Base-by-base conservation (phyloP, 2,888 invertebrate genomes). In the Meiosimyza decipiens region DNA sequence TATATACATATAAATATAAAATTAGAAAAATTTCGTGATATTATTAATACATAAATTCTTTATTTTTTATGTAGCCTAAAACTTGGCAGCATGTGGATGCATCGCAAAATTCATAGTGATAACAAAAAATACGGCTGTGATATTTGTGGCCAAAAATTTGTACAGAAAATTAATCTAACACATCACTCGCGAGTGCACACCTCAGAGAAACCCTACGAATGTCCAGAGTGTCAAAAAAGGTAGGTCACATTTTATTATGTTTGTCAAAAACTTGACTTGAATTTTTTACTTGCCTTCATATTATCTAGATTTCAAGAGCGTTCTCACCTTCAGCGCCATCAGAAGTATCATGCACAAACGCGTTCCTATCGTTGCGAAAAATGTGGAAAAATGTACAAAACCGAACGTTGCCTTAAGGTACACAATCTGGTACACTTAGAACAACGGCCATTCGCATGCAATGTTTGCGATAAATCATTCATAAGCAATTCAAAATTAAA, bases 401-500 rank as follows among this genome's bases (percentile, higher is more conserved):
- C 90, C 69, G 89, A 90, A 80, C 86, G 90, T 22, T 90, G 90
- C 75, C 84, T 90, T 1, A 90, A 90, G 79, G 89, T 90, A 0
- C 90, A 90, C 77, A 88, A 88, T 75, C 83, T 89, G 77, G 89
- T 90, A 3, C 90, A 90, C 79, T 84, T 89, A 2, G 88, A 88
- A 73, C 88, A 88, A 72, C 84, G 90, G 40, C 89, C 90, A 0
- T 90, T 89, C 75, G 88, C 89, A 1, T 90, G 90, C 78, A 86
- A 84, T 15, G 88, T 88, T 70, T 90, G 90, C 80, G 88, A 86
- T 71, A 90, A 90, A 80, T 89, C 89, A n/a, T 90, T 90, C 77
- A 86, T 90, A 22, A 89, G 89, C 77, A 89, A 89, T 77, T 89
- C 90, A 4, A 90, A 90, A 80, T 82, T 90, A 33, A 90, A 90